phyloP scores from a whole-genome alignment of 1,140 invertebrate species.

The Aphidius ervi region DNA sequence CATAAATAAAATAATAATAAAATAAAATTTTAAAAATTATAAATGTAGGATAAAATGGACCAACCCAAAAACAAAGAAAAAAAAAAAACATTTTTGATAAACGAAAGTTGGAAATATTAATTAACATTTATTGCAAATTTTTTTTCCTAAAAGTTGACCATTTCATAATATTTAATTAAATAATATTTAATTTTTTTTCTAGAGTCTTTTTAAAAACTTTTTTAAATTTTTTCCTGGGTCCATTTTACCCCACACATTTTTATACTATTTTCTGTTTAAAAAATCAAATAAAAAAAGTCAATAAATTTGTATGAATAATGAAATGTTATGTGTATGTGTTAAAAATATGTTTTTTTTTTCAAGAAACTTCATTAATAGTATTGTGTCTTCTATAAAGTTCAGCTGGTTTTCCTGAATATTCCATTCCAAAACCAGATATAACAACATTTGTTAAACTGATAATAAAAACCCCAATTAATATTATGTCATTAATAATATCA shows the following conservation, averaged over 20 bases:
- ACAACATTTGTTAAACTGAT: constrained; percentile 76
- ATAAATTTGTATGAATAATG: no score
- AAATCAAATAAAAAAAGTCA: no score
- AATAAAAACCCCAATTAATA: constrained; percentile 72
- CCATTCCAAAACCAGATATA: constrained; percentile 77
- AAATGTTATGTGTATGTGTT: background rate
- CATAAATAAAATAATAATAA: constrained; percentile 29
- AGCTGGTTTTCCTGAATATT: constrained; percentile 64
- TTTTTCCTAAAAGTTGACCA: constrained; percentile 2
- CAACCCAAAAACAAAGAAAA: constrained; percentile 33
- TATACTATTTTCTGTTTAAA: no score
- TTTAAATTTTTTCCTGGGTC: no score
- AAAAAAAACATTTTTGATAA: constrained; percentile 27
- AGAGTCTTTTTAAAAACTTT: no score
- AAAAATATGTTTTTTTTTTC: background rate
- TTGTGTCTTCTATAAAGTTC: constrained; percentile 21
- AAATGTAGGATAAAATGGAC: constrained; percentile 34
- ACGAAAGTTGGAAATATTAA: no score
- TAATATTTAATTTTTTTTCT: no score
- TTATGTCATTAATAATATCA: constrained; percentile 72
- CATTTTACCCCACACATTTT: no score
- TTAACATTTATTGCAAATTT: background rate
- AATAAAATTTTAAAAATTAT: constrained; percentile 30
- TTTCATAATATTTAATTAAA: background rate
- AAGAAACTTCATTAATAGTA: background rate